Evolutionary conservation across 2,797 vertebrate genomes (phyloP).

Genomic region (Babyrousa celebensis): DNA sequence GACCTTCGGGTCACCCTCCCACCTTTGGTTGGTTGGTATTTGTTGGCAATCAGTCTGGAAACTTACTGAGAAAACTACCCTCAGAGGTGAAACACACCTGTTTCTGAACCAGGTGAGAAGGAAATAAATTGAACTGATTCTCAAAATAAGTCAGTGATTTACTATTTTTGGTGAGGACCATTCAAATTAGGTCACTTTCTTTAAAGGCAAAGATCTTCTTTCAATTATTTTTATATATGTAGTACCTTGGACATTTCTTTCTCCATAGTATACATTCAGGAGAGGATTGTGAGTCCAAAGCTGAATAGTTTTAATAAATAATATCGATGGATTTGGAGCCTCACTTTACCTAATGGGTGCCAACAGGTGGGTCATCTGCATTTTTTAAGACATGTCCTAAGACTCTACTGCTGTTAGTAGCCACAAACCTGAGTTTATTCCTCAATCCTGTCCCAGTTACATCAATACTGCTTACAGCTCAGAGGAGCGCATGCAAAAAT

Average conservation of each 20-base stretch:
- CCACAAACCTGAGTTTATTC: conserved; percentile 74
- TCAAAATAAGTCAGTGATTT: conserved; percentile 45
- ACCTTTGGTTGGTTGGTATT: neutral
- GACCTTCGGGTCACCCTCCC: neutral
- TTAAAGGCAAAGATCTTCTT: conserved; percentile 44
- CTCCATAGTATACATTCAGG: neutral
- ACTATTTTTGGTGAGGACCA: conserved; percentile 33
- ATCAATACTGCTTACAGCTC: conserved; percentile 48
- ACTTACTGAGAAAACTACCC: neutral
- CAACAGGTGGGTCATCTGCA: neutral
- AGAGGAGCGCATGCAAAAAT: neutral
- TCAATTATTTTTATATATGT: conserved; percentile 36
- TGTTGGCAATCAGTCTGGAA: neutral
- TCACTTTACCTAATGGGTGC: conserved; percentile 10
- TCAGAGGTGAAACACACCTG: conserved; percentile 5
- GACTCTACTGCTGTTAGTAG: conserved; percentile 24
- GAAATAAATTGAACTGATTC: conserved; percentile 41
- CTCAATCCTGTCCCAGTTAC: conserved; percentile 20
- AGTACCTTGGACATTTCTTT: neutral
- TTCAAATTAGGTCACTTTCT: conserved; percentile 48
- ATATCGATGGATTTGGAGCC: conserved; percentile 46
- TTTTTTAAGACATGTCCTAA: conserved; percentile 54
- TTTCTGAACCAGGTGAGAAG: conserved; percentile 51
- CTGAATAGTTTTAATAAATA: conserved; percentile 18
- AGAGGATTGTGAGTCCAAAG: conserved; percentile 23